These are phyloP conservation scores for Eupithecia inturbata DNA, from an alignment of 2,888 invertebrate species.

Conservation along the genomic window DNA sequence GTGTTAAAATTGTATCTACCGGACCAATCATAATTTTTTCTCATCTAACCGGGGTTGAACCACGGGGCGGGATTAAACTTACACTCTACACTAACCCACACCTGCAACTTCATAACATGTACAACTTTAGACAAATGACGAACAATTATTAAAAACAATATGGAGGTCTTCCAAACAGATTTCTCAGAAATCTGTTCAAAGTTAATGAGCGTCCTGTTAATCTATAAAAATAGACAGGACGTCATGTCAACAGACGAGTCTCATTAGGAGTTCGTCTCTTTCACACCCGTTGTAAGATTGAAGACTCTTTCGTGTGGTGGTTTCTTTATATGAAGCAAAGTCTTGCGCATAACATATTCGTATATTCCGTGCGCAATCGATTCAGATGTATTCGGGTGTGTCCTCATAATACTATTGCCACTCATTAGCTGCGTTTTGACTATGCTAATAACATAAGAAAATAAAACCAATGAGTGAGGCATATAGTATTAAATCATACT, in stretches of 20 bases:
- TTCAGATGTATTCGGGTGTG: too few relatives aligned
- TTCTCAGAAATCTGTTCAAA: conserved; percentile 29
- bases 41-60: neutral
- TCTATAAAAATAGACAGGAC: conserved; percentile 35
- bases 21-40: neutral
- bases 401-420: too few relatives aligned
- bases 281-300: conserved; percentile 11
- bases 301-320: conserved; percentile 9
- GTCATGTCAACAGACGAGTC: conserved; percentile 24
- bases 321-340: conserved; percentile 1
- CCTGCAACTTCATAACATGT: neutral
- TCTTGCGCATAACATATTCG: neutral
- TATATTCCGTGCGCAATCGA: neutral
- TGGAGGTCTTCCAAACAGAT: conserved; percentile 8
- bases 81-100: too few relatives aligned
- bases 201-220: conserved; percentile 24
- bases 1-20: neutral
- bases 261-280: conserved; percentile 24
- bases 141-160: neutral
- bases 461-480: too few relatives aligned
- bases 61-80: too few relatives aligned
- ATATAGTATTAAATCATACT: too few relatives aligned
- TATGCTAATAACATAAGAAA: too few relatives aligned
- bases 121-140: neutral
- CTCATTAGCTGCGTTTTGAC: too few relatives aligned